phyloP scores from a whole-genome alignment of 2,797 vertebrate species.

The Ceryle rudis region DNA sequence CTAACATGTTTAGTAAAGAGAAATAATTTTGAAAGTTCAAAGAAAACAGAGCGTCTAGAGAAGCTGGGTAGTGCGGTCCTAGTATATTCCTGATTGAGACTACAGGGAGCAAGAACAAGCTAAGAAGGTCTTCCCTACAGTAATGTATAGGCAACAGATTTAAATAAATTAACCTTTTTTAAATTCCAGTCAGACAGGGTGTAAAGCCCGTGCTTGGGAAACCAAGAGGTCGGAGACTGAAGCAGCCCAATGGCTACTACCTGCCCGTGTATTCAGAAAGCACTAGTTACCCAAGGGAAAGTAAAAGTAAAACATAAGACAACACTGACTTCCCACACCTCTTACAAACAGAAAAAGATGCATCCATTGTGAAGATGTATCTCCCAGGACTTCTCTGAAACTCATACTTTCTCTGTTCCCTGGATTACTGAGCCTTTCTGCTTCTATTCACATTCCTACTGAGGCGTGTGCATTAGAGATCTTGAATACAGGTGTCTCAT shows the following conservation, averaged over 20 bases:
- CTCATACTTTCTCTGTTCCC: background rate
- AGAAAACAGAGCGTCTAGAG: background rate
- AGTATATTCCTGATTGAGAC: background rate
- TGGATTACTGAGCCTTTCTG: background rate
- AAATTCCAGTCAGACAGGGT: background rate
- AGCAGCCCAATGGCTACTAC: background rate
- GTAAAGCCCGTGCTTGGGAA: background rate
- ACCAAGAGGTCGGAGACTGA: background rate
- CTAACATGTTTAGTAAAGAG: background rate
- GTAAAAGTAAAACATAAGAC: background rate
- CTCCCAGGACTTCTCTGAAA: background rate
- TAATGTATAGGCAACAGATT: background rate
- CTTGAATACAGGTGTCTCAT: background rate
- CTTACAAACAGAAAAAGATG: background rate
- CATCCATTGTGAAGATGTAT: background rate
- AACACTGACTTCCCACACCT: background rate
- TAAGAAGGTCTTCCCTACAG: background rate
- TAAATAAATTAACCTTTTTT: background rate
- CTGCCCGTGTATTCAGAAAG: background rate
- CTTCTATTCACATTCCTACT: background rate
- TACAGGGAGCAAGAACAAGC: background rate
- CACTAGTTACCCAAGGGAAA: background rate
- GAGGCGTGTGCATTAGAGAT: background rate
- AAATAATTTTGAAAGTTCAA: background rate
- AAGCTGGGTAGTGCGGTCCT: background rate